phyloP scores from a whole-genome alignment of 2,888 invertebrate genomes.

The Eurytoma adleriae region DNA sequence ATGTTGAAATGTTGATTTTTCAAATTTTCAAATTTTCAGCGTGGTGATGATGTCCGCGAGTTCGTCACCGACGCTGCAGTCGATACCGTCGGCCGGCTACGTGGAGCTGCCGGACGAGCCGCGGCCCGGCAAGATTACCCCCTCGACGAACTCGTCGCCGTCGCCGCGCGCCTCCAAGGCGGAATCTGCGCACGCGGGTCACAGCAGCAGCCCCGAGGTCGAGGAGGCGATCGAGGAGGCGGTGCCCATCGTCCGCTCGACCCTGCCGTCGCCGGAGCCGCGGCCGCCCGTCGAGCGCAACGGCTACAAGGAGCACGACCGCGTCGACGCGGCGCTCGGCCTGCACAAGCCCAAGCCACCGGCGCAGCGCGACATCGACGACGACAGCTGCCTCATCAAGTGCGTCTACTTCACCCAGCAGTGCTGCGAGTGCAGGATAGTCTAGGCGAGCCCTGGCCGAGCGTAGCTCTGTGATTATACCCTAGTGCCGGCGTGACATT shows the following conservation, averaged over 20 bases:
- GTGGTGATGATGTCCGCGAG: slow-evolving; percentile 71
- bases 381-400: slow-evolving; percentile 80
- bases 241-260: slow-evolving; percentile 64
- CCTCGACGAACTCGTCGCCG: slow-evolving; percentile 55
- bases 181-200: slow-evolving; percentile 23
- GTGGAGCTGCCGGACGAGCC: slow-evolving; percentile 68
- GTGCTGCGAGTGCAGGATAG: slow-evolving; percentile 81
- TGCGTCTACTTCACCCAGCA: slow-evolving; percentile 81
- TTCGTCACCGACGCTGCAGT: slow-evolving; percentile 66
- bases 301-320: slow-evolving; percentile 62
- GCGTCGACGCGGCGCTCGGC: slow-evolving; percentile 35
- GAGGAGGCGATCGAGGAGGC: slow-evolving; percentile 67
- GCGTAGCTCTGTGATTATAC: not conserved
- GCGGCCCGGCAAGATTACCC: slow-evolving; percentile 63
- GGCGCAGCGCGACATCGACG: slow-evolving; percentile 75
- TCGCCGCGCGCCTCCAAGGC: slow-evolving; percentile 30
- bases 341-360: slow-evolving; percentile 47
- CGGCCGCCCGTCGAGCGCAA: slow-evolving; percentile 68
- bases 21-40: slow-evolving; percentile 58
- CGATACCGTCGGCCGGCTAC: slow-evolving; percentile 64
- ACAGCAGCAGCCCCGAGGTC: slow-evolving; percentile 45
- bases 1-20: too few species aligned
- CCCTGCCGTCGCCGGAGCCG: slow-evolving; percentile 66
- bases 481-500: too few species aligned
- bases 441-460: slow-evolving; percentile 60